phyloP scores from a whole-genome alignment of 2,888 invertebrate species.

The Eucriotettix oculatus region DNA sequence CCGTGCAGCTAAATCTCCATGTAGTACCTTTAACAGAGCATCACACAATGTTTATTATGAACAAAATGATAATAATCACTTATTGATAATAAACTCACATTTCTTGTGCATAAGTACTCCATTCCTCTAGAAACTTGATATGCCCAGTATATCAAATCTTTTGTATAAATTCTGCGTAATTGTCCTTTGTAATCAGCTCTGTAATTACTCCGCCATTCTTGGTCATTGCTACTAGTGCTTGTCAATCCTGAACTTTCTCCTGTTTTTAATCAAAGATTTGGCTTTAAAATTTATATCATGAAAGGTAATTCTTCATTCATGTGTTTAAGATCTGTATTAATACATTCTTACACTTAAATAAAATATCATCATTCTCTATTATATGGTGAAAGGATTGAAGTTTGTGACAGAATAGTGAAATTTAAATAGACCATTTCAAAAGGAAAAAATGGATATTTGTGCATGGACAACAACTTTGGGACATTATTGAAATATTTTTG shows the following conservation, averaged over 20 bases:
- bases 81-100: constrained; percentile 33
- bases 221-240: constrained; percentile 32
- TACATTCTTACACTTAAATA: no score
- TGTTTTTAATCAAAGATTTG: no score
- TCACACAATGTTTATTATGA: background rate
- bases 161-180: constrained; percentile 54
- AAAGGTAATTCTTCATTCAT: no score
- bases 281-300: no score
- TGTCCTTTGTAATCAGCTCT: constrained; percentile 55
- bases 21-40: constrained; percentile 42
- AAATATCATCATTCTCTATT: no score
- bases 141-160: constrained; percentile 75
- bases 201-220: constrained; percentile 66
- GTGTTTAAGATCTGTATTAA: no score
- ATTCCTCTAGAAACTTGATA: constrained; percentile 90
- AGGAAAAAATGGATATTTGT: no score
- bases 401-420: no score
- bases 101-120: constrained; percentile 81
- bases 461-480: no score
- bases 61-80: background rate
- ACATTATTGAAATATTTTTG: no score
- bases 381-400: no score
- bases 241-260: background rate
- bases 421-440: no score
- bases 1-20: constrained; percentile 77